These are phyloP conservation scores for Heliocidaris tuberculata DNA, from an alignment of 35 echinoderm and acorn worm genomes.

Conservation along the genomic window DNA sequence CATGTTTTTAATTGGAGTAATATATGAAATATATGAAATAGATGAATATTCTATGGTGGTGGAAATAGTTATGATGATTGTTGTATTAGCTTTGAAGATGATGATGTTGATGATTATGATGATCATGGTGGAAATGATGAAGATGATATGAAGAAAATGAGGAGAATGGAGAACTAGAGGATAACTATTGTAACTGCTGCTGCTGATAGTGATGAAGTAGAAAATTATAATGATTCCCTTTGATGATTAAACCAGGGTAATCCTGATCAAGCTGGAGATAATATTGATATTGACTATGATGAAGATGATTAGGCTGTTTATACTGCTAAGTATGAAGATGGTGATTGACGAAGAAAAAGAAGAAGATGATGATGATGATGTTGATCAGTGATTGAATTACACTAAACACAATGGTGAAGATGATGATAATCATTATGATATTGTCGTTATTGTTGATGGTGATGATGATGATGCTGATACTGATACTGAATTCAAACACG, in stretches of 20 bases:
- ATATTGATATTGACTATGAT: neutral
- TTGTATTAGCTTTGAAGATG: neutral
- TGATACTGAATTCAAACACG: too few relatives aligned
- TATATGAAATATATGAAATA: too few relatives aligned
- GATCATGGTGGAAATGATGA: neutral
- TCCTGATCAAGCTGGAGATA: neutral
- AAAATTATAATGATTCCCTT: too few relatives aligned
- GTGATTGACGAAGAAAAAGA: too few relatives aligned
- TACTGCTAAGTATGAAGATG: too few relatives aligned
- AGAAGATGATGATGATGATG: too few relatives aligned
- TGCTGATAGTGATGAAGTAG: too few relatives aligned
- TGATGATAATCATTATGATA: neutral
- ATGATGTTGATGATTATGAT: neutral
- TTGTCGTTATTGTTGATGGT: neutral
- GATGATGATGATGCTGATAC: neutral
- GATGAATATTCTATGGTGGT: neutral
- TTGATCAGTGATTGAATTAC: too few relatives aligned
- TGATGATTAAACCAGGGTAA: too few relatives aligned
- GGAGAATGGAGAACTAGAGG: neutral
- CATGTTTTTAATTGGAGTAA: too few relatives aligned
- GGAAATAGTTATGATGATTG: neutral
- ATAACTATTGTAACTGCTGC: too few relatives aligned
- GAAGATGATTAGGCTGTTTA: neutral
- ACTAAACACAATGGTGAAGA: neutral
- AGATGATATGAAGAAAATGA: neutral